phyloP scores from a whole-genome alignment of 2,888 invertebrate species.

The Lepidocyrtinus sp. region DNA sequence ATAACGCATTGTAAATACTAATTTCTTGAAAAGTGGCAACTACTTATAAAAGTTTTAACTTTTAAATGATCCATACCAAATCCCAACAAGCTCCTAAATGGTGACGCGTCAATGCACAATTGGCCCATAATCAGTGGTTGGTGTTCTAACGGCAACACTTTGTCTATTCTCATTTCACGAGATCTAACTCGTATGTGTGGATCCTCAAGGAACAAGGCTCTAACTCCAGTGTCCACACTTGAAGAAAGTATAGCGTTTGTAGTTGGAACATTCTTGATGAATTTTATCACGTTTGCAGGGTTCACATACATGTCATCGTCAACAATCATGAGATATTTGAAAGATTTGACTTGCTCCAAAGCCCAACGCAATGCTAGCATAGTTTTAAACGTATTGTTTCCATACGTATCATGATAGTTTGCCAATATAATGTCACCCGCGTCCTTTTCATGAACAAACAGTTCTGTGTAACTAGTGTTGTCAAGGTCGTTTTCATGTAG shows the following conservation, averaged over 20 bases:
- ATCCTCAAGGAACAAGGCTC: not conserved
- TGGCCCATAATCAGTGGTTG: slow-evolving; percentile 34
- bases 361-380: slow-evolving; percentile 87
- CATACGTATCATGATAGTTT: slow-evolving; percentile 82
- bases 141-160: slow-evolving; percentile 3
- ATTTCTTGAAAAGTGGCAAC: slow-evolving; percentile 1
- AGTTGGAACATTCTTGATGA: slow-evolving; percentile 3
- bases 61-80: slow-evolving; percentile 5
- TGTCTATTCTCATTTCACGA: not conserved
- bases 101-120: slow-evolving; percentile 23
- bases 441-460: slow-evolving; percentile 19
- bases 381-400: slow-evolving; percentile 89
- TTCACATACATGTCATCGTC: slow-evolving; percentile 57
- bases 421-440: slow-evolving; percentile 84
- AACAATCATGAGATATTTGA: slow-evolving; percentile 47
- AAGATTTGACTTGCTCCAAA: slow-evolving; percentile 70
- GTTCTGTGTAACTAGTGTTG: not conserved
- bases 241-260: not conserved
- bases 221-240: slow-evolving; percentile 20
- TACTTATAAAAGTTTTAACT: not conserved
- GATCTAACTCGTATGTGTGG: not conserved
- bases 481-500: not conserved
- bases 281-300: slow-evolving; percentile 15
- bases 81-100: slow-evolving; percentile 27
- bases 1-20: no score